These are phyloP conservation scores for Nemoura dubitans DNA, from an alignment of 2,888 invertebrate species.

Conservation along the genomic window DNA sequence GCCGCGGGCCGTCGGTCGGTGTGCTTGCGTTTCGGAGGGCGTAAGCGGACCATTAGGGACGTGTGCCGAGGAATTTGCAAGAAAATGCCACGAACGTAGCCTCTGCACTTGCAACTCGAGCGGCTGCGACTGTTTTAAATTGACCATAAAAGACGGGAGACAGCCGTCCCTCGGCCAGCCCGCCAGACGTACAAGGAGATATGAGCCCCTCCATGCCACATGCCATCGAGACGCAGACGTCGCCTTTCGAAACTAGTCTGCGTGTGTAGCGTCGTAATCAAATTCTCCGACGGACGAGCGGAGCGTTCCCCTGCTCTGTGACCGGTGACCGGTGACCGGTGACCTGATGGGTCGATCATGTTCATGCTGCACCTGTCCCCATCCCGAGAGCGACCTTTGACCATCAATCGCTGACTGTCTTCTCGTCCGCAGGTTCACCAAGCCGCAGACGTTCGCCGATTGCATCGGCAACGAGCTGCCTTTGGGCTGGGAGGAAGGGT, in stretches of 20 bases:
- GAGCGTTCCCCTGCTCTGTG: too few relatives aligned
- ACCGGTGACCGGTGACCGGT: not conserved
- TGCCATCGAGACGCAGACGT: too few relatives aligned
- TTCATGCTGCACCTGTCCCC: not conserved
- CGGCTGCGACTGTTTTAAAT: too few relatives aligned
- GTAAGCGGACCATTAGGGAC: not conserved
- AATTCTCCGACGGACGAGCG: too few relatives aligned
- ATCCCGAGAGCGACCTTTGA: not conserved
- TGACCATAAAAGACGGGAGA: too few relatives aligned
- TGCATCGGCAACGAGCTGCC: constrained; percentile 98
- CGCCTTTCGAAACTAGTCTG: too few relatives aligned
- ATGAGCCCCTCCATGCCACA: too few relatives aligned
- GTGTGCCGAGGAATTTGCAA: not conserved
- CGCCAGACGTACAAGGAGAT: too few relatives aligned
- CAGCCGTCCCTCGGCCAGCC: too few relatives aligned
- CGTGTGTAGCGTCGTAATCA: too few relatives aligned
- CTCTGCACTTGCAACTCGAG: too few relatives aligned
- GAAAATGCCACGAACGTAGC: not conserved
- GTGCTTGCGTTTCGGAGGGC: not conserved
- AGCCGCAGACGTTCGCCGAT: constrained; percentile 96
- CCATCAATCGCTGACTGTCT: constrained; percentile 38
- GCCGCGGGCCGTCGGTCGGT: not conserved
- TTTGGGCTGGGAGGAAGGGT: constrained; percentile 96
- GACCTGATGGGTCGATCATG: not conserved
- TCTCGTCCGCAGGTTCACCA: constrained; percentile 83